These are phyloP conservation scores for Thereva nobilitata DNA, from an alignment of 2,888 invertebrate genomes.

Conservation along the genomic window DNA sequence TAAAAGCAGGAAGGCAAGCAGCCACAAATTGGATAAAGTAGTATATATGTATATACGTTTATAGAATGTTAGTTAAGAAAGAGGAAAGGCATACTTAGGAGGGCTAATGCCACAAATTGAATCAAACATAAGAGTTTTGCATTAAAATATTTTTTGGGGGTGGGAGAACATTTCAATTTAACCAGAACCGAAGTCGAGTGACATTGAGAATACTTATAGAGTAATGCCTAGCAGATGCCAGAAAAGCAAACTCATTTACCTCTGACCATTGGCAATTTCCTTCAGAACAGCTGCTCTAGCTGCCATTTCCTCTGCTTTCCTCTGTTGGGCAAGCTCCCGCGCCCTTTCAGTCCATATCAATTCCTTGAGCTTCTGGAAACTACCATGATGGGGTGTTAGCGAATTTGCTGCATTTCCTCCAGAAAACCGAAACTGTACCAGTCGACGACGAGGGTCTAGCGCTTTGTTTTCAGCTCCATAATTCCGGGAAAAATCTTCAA, in stretches of 20 bases:
- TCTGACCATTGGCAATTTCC: constrained; percentile 65
- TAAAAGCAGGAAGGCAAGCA: too few species aligned
- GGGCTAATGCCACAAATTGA: too few species aligned
- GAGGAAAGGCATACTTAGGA: too few species aligned
- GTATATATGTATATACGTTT: too few species aligned
- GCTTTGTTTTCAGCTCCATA: constrained; percentile 58
- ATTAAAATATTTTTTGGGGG: too few species aligned
- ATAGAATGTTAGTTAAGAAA: too few species aligned
- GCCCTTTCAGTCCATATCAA: constrained; percentile 76
- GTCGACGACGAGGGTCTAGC: constrained; percentile 38
- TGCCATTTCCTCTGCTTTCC: constrained; percentile 73
- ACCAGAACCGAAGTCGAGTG: too few species aligned
- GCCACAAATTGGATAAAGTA: too few species aligned
- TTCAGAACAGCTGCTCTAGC: constrained; percentile 66
- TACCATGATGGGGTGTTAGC: constrained; percentile 53
- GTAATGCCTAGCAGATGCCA: not conserved
- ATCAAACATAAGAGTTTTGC: too few species aligned
- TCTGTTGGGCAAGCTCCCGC: constrained; percentile 74
- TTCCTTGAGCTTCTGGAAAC: constrained; percentile 79
- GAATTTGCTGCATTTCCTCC: constrained; percentile 47
- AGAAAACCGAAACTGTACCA: constrained; percentile 50
- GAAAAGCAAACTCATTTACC: constrained; percentile 55
- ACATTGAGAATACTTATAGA: too few species aligned
- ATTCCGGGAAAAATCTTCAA: constrained; percentile 61
- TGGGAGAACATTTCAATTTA: too few species aligned